A percentile compares a stretch with the other conserved stretches of the same genome.
phyloP scores from a whole-genome alignment of 2,797 vertebrate genomes.

The Chromobotia macracanthus region DNA sequence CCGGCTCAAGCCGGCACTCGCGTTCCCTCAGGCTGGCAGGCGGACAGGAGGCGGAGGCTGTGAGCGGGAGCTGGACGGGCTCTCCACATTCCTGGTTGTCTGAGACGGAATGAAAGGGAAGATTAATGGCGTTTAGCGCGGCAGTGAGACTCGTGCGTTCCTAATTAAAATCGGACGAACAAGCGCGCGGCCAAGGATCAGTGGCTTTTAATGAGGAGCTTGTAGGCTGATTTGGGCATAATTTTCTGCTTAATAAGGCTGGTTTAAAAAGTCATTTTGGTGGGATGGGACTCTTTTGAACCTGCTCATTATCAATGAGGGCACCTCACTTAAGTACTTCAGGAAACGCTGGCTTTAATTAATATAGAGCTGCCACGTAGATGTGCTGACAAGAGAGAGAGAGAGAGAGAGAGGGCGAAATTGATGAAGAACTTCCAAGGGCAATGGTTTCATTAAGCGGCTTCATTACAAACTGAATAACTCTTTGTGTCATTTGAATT shows the following conservation, averaged over 20 bases:
- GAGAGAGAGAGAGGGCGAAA: constrained; percentile 67
- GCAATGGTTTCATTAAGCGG: constrained; percentile 88
- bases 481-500: constrained; percentile 81
- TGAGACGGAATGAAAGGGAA: constrained; percentile 82
- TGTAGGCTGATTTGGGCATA: constrained; percentile 93
- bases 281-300: constrained; percentile 87
- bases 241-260: constrained; percentile 95
- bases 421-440: constrained; percentile 94
- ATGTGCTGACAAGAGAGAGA: constrained; percentile 81
- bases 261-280: constrained; percentile 93
- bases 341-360: constrained; percentile 88
- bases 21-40: constrained; percentile 40
- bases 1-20: constrained; percentile 31
- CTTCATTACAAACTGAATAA: constrained; percentile 87
- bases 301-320: constrained; percentile 90
- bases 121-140: constrained; percentile 92
- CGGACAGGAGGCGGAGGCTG: constrained; percentile 50
- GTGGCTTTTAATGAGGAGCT: constrained; percentile 93
- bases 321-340: constrained; percentile 86
- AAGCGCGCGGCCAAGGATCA: constrained; percentile 88
- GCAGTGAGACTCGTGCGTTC: constrained; percentile 81
- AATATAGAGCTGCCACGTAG: constrained; percentile 84
- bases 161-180: constrained; percentile 91
- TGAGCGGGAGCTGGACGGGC: constrained; percentile 17
- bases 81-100: constrained; percentile 63